A percentile compares a stretch with the other conserved stretches of the same genome.
Evolutionary conservation across 2,113 vertebrate genomes (phyloP).

Genomic region (Ptilorrhoa leucosticta): DNA sequence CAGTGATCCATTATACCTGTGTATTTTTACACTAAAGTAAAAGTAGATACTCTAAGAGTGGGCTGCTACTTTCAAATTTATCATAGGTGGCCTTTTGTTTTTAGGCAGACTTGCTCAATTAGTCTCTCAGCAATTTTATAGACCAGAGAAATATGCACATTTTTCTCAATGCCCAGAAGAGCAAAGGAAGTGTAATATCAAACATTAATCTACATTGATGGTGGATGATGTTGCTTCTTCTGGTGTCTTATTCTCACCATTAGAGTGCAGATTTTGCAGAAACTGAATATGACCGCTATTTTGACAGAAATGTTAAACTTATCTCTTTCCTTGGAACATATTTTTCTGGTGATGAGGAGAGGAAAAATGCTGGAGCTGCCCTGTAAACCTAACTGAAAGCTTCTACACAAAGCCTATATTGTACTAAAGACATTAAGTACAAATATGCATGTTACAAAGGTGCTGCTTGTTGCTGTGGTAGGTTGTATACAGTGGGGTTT

Average conservation of each 20-base stretch:
- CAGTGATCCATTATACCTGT: background rate
- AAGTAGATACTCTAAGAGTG: background rate
- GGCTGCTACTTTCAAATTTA: background rate
- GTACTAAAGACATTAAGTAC: background rate
- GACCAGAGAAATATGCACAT: background rate
- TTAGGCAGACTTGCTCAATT: conserved; percentile 5
- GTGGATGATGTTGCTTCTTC: background rate
- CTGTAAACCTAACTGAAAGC: background rate
- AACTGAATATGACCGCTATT: background rate
- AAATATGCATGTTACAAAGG: background rate
- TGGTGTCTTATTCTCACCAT: background rate
- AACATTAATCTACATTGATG: background rate
- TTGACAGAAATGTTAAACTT: background rate
- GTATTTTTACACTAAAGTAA: background rate
- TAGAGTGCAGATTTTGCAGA: background rate
- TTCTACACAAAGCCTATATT: background rate
- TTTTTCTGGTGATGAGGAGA: background rate
- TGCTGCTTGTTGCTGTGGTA: background rate
- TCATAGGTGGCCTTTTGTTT: background rate
- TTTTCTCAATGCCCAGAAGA: background rate
- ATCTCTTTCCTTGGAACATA: background rate
- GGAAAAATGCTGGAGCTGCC: background rate
- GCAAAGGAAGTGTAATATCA: background rate
- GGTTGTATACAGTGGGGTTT: background rate
- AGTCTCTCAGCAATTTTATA: background rate